Evolutionary conservation across 2,888 invertebrate species (phyloP).

Genomic region (Zeuzera pyrina): DNA sequence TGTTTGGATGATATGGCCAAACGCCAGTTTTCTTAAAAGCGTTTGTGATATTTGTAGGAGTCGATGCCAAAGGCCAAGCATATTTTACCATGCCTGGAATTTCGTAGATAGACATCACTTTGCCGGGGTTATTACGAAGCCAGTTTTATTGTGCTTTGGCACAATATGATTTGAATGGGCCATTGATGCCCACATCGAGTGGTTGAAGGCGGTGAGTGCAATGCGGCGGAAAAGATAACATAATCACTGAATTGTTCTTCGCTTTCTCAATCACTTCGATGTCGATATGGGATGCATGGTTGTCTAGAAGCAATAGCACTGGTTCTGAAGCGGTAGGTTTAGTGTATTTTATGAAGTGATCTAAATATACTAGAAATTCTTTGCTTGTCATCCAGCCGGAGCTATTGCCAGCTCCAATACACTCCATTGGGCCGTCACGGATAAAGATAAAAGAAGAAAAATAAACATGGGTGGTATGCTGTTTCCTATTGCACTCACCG

Average conservation of each 20-base stretch:
- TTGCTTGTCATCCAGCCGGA: conserved; percentile 15
- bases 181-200: conserved; percentile 16
- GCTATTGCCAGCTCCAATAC: no score
- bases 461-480: conserved; percentile 26
- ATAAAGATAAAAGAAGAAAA: conserved; percentile 23
- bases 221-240: conserved; percentile 10
- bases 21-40: conserved; percentile 3
- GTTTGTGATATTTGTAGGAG: conserved; percentile 8
- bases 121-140: no score
- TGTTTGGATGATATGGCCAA: conserved; percentile 9
- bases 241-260: conserved; percentile 9
- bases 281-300: conserved; percentile 11
- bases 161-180: conserved; percentile 16
- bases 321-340: conserved; percentile 9
- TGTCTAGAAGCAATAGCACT: conserved; percentile 11
- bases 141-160: conserved; percentile 8
- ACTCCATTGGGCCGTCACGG: no score
- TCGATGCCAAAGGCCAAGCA: conserved; percentile 10
- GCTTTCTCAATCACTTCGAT: conserved; percentile 12
- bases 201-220: no score
- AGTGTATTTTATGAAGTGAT: conserved; percentile 11
- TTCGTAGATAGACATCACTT: conserved; percentile 14
- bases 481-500: no score
- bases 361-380: conserved; percentile 9
- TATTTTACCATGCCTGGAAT: conserved; percentile 8